These are phyloP conservation scores for Oscheius sp. DNA, from an alignment of 2,888 invertebrate species.

Conservation along the genomic window DNA sequence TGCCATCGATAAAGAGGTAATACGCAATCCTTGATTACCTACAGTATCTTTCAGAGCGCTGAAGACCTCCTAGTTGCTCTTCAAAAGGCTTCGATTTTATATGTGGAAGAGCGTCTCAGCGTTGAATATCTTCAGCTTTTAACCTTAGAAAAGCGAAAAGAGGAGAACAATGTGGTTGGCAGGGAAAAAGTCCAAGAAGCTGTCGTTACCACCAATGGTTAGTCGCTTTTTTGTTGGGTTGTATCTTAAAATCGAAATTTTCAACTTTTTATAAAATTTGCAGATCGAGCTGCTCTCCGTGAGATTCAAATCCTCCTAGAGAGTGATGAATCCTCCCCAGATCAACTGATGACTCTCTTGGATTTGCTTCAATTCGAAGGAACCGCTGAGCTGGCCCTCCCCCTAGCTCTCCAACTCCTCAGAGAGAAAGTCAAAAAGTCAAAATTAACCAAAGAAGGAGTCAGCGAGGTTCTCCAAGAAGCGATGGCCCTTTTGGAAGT, in stretches of 20 bases:
- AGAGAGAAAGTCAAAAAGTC: conserved; percentile 12
- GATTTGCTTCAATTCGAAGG: conserved; percentile 30
- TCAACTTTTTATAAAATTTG: neutral
- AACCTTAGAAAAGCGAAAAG: neutral
- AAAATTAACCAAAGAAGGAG: conserved; percentile 38
- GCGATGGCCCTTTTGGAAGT: conserved; percentile 57
- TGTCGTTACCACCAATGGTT: conserved; percentile 46
- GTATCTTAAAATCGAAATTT: neutral
- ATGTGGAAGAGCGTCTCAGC: conserved; percentile 45
- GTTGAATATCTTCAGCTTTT: conserved; percentile 38
- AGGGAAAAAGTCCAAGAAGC: conserved; percentile 44
- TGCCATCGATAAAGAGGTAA: conserved; percentile 42
- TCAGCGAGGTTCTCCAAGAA: conserved; percentile 43
- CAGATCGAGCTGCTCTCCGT: conserved; percentile 18
- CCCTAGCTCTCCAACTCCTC: conserved; percentile 8
- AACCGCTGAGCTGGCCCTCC: conserved; percentile 7
- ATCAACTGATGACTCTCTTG: conserved; percentile 13
- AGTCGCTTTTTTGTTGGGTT: conserved; percentile 6
- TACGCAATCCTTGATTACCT: neutral
- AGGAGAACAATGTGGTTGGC: conserved; percentile 34
- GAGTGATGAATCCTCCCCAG: neutral
- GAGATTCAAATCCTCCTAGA: conserved; percentile 15
- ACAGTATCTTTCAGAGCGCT: conserved; percentile 29
- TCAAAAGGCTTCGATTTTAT: conserved; percentile 46
- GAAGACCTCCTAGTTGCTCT: conserved; percentile 41